Evolutionary conservation across 2,797 vertebrate species (phyloP).

Genomic region (Lateolabrax maculatus): DNA sequence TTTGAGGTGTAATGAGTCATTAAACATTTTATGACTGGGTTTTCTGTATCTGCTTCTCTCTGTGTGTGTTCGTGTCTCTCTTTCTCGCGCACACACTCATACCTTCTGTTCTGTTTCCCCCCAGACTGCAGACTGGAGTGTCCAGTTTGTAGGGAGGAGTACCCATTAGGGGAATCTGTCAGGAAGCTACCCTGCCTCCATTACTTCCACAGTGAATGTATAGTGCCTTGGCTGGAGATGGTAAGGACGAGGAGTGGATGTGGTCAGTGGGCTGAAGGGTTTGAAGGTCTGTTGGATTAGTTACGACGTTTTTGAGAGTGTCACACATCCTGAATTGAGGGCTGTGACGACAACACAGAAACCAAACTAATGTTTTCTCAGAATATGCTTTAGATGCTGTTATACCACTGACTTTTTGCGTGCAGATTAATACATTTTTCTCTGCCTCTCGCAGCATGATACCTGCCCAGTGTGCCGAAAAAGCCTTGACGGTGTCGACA

Average conservation of each 20-base stretch:
- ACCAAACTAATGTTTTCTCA: slow-evolving; percentile 4
- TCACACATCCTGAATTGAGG: slow-evolving; percentile 29
- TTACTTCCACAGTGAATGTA: slow-evolving; percentile 93
- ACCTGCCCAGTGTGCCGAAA: slow-evolving; percentile 95
- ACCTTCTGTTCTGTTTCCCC: slow-evolving; percentile 25
- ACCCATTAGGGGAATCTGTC: slow-evolving; percentile 87
- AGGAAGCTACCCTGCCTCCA: slow-evolving; percentile 93
- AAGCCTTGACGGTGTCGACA: slow-evolving; percentile 91
- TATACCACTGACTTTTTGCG: neutral
- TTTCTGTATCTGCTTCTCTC: slow-evolving; percentile 5
- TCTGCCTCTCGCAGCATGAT: slow-evolving; percentile 87
- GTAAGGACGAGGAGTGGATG: slow-evolving; percentile 80
- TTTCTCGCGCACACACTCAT: slow-evolving; percentile 16
- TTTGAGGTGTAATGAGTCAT: slow-evolving; percentile 26
- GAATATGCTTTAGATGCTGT: neutral
- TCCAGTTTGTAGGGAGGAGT: slow-evolving; percentile 94
- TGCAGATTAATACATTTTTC: neutral
- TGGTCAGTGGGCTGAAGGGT: slow-evolving; percentile 23
- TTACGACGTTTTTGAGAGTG: slow-evolving; percentile 27
- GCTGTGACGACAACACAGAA: slow-evolving; percentile 7
- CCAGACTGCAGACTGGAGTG: slow-evolving; percentile 87
- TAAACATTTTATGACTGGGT: slow-evolving; percentile 2
- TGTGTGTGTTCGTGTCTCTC: neutral
- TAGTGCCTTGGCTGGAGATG: slow-evolving; percentile 95
- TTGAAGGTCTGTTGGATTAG: slow-evolving; percentile 27